phyloP scores from a whole-genome alignment of 2,797 vertebrate species.

The Antrozous pallidus region DNA sequence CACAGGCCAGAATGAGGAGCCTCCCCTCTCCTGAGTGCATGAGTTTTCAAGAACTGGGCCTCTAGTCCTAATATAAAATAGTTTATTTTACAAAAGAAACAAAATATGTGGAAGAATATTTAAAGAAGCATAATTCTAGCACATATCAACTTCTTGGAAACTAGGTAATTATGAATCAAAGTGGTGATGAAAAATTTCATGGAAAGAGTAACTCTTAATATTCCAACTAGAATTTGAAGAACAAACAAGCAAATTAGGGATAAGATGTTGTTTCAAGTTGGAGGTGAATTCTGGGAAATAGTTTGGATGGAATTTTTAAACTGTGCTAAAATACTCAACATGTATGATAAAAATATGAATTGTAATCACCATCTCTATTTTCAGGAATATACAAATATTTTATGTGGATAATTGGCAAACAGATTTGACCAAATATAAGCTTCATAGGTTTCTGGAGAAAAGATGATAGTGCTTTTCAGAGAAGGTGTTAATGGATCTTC shows the following conservation, averaged over 20 bases:
- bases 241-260: neutral
- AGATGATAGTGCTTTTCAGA: neutral
- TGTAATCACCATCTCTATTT: slow-evolving; percentile 20
- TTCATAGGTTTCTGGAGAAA: slow-evolving; percentile 3
- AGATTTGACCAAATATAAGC: slow-evolving; percentile 38
- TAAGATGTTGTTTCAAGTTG: neutral
- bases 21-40: too few species aligned
- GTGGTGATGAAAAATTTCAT: neutral
- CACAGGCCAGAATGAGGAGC: too few species aligned
- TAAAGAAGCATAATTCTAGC: neutral
- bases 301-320: neutral
- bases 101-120: neutral
- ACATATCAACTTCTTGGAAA: neutral
- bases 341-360: neutral
- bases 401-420: slow-evolving; percentile 43
- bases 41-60: too few species aligned
- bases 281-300: neutral
- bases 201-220: neutral
- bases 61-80: neutral
- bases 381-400: slow-evolving; percentile 11
- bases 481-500: neutral
- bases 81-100: neutral
- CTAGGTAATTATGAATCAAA: neutral
- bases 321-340: neutral
- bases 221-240: neutral